phyloP scores from a whole-genome alignment of 2,888 invertebrate genomes.

The Leptopterna dolabrata region DNA sequence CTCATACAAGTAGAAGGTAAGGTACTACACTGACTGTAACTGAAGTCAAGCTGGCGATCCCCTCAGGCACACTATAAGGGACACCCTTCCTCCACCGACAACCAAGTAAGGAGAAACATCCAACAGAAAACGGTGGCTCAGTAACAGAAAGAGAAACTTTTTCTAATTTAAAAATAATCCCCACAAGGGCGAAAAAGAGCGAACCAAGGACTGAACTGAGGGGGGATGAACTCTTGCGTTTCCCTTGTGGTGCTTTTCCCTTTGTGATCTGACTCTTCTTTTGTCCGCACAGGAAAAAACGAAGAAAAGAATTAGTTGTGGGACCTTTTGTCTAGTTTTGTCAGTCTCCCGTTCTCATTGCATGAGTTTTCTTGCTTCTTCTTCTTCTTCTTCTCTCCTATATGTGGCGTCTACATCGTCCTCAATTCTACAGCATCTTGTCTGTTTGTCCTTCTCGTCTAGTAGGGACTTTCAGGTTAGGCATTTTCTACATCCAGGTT shows the following conservation, averaged over 20 bases:
- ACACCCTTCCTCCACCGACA: no score
- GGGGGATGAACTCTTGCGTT: neutral
- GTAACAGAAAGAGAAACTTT: neutral
- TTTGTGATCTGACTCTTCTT: neutral
- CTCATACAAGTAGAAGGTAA: no score
- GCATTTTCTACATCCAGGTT: no score
- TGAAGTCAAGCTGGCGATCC: no score
- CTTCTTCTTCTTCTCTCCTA: neutral
- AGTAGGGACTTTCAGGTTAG: no score
- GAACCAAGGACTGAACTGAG: neutral
- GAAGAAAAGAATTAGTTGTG: neutral
- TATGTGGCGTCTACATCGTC: neutral
- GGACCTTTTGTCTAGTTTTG: slow-evolving; percentile 6
- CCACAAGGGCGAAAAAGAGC: neutral
- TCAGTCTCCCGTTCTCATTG: neutral
- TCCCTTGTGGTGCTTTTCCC: neutral
- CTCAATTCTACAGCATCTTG: neutral
- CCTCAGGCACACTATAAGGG: no score
- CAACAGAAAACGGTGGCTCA: neutral
- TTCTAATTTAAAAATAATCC: neutral
- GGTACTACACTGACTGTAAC: no score
- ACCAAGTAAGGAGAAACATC: no score
- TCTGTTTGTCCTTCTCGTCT: neutral
- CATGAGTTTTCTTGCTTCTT: neutral
- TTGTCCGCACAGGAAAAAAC: neutral